Evolutionary conservation across 2,113 vertebrate genomes (phyloP), one percentile per base, ranked within the genome.

Genomic region (Maccullochella peelii): DNA sequence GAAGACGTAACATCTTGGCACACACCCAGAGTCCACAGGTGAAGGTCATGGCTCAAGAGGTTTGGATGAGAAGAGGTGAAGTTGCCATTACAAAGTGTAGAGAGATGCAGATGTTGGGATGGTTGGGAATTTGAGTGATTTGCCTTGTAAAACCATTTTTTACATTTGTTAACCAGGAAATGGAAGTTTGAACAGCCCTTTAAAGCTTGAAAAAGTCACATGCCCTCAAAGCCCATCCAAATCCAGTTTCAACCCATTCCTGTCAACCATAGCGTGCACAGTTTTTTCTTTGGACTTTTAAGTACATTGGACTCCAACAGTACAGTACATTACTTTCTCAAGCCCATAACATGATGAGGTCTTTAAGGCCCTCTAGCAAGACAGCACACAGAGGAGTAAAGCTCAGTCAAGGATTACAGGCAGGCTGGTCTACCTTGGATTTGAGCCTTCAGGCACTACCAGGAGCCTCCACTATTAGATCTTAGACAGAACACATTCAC

Each of bases 41-140:
- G 72, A 88, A 89, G 76, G 52, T 83, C 44, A 68, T 5, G 76
- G 67, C 50, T 81, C 21, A 6, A 33, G 36, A 4, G 76, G 59
- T 38, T 71, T 30, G 63, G 67, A 5, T 75, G 42, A 76, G 40
- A 67, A 30, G 52, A 54, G 40, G 38, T 72, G 75, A 81, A 38
- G 66, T 59, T 55, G n/a, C 57, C 54, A 40, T 72, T 61, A 63
- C 42, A 5, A 68, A 61, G 50, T 57, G 77, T 67, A 57, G 76
- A 77, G 14, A 2, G 75, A 70, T 83, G 73, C 88, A 88, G 80
- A 88, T 85, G 89, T 84, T 77, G 54, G 49, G 76, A 68, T 5
- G 0, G 61, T 3, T 52, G 9, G 57, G 12, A 47, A 69, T 87
- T 74, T 36, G 72, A 89, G 80, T 75, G 73, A 82, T 84, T 73